Base-by-base conservation (phyloP, 2,113 vertebrate species). In the Noturus placidus region DNA sequence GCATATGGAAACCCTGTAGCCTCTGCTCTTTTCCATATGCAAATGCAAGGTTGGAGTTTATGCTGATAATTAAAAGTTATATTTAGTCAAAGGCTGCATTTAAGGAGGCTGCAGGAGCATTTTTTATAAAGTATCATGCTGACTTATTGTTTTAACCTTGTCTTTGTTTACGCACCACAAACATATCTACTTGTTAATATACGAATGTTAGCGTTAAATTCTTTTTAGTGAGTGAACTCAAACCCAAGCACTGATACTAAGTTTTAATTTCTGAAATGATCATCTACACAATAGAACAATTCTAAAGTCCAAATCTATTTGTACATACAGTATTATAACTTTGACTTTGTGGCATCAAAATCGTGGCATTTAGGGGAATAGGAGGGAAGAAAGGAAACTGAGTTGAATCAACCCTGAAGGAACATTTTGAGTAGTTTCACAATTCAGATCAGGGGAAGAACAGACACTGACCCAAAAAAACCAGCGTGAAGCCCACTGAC, bases 1-100 rank as follows among this genome's bases (percentile, higher is more conserved):
- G 87, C 82, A 79, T 65, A 42, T 87, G 69, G 87, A 89, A 90
- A 88, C 85, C 69, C 63, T 59, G 57, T 57, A 81, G 63, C 85
- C 17, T 84, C 46, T 87, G 78, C 89, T 30, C 42, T 82, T 90
- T 88, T 88, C 50, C 65, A 81, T 82, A 85, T 88, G 87, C 85
- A 87, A 87, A 88, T 85, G 25, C 56, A 67, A 5, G 59, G 4
- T 19, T 46, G 35, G 33, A 81, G 35, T 86, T 72, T 84, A 79
- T 81, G 80, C 83, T 84, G 57, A 83, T 69, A 20, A 17, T 46
- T 22, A n/a, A 59, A 10, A 81, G 30, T 38, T 70, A 81, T 87
- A 69, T 30, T 52, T 84, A 83, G 46, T 52, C 22, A 52, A 15
- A 30, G 27, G 46, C 1, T 38, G 10, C 30, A 35, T 67, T 63